phyloP scores from a whole-genome alignment of 1,140 invertebrate species.

The Hylaeus volcanicus region DNA sequence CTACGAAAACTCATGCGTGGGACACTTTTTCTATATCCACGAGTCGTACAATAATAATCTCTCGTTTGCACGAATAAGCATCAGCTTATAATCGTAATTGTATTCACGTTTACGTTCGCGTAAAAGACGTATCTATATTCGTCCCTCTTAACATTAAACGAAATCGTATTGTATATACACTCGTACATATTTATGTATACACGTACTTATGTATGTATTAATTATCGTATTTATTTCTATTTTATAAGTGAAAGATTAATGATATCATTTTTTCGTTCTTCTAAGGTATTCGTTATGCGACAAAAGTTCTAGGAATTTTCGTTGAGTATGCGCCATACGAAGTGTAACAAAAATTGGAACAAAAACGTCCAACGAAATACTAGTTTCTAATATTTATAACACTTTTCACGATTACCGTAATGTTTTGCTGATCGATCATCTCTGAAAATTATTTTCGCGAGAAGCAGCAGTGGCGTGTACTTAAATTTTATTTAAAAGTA shows the following conservation, averaged over 20 bases:
- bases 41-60: background rate
- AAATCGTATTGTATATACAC: background rate
- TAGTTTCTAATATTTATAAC: constrained; percentile 14
- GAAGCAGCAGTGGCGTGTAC: background rate
- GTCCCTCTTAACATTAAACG: background rate
- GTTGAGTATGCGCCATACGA: background rate
- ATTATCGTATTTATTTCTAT: constrained; percentile 43
- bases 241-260: background rate
- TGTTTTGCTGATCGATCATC: background rate
- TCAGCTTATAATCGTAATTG: background rate
- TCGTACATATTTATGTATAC: background rate
- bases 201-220: constrained; percentile 14
- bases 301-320: background rate
- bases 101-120: background rate
- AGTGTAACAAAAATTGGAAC: background rate
- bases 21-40: too few relatives aligned
- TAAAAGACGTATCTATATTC: background rate
- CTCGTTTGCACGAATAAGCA: background rate
- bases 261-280: background rate
- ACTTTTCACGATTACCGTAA: background rate
- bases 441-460: background rate
- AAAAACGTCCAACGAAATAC: background rate
- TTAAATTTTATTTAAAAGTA: background rate
- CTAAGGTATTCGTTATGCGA: background rate
- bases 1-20: background rate